phyloP scores from a whole-genome alignment of 1,140 invertebrate genomes.

The Zaprionus tsacasi region DNA sequence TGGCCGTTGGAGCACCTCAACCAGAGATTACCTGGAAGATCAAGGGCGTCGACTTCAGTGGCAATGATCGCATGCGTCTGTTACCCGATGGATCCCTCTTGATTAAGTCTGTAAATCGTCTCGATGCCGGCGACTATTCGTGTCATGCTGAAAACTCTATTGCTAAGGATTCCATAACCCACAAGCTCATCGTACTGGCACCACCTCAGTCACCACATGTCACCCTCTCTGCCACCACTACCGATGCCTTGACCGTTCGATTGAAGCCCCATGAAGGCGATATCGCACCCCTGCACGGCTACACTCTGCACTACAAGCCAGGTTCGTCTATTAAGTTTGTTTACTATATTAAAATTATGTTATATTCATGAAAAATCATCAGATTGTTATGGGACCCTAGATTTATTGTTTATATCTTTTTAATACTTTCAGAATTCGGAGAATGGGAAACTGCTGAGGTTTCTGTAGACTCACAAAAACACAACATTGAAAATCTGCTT shows the following conservation, averaged over 20 bases:
- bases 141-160: constrained; percentile 97
- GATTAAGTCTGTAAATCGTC: constrained; percentile 94
- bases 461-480: constrained; percentile 90
- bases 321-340: constrained; percentile 33
- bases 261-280: constrained; percentile 91
- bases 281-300: constrained; percentile 91
- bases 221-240: constrained; percentile 92
- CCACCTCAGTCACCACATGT: constrained; percentile 93
- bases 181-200: constrained; percentile 93
- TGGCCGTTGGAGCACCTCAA: constrained; percentile 94
- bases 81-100: constrained; percentile 95
- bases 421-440: constrained; percentile 89
- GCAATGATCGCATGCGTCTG: constrained; percentile 90
- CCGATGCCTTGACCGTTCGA: constrained; percentile 92
- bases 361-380: too few species aligned
- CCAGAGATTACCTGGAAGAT: constrained; percentile 95
- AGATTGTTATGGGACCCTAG: too few species aligned
- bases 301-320: constrained; percentile 96
- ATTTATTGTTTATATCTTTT: too few species aligned
- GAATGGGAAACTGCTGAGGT: constrained; percentile 94
- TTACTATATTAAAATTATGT: too few species aligned
- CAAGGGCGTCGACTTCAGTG: constrained; percentile 85
- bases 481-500: constrained; percentile 93
- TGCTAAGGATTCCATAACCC: constrained; percentile 95
- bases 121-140: constrained; percentile 95